Conservation (phyloP, 2,888 invertebrate species). For the Podabrus alpinus region DNA sequence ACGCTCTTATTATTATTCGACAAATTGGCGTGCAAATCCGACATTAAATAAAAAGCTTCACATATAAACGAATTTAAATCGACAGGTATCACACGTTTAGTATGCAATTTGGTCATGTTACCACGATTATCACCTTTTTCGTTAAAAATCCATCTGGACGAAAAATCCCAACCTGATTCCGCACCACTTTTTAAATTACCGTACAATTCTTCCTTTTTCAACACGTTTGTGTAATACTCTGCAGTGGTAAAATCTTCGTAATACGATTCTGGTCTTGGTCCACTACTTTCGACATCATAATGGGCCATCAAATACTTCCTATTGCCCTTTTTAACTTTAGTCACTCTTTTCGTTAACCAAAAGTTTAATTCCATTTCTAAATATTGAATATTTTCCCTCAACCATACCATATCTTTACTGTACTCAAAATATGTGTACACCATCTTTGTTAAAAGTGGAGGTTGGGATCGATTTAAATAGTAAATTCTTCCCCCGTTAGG, state of each 20-base stretch:
- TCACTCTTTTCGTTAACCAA: conserved; percentile 65
- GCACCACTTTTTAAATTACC: conserved; percentile 76
- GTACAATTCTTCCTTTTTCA: conserved; percentile 59
- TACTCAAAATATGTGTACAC: conserved; percentile 67
- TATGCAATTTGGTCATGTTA: conserved; percentile 66
- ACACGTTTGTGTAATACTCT: conserved; percentile 54
- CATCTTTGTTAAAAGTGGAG: conserved; percentile 74
- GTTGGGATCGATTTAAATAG: conserved; percentile 72
- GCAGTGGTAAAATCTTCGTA: conserved; percentile 65
- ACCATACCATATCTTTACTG: conserved; percentile 69
- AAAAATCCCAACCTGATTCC: conserved; percentile 90
- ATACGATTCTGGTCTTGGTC: conserved; percentile 76
- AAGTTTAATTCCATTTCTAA: conserved; percentile 69
- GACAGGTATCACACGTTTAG: conserved; percentile 73
- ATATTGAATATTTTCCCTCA: conserved; percentile 60
- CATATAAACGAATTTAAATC: conserved; percentile 81
- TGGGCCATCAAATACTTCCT: conserved; percentile 61
- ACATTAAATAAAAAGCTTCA: conserved; percentile 68
- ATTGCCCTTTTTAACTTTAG: conserved; percentile 59
- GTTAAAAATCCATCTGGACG: conserved; percentile 75
- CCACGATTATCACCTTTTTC: conserved; percentile 61
- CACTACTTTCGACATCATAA: conserved; percentile 64
- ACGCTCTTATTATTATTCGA: conserved; percentile 57
- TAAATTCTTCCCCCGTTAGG: conserved; percentile 86
- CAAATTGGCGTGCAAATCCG: conserved; percentile 62